Evolutionary conservation across 2,797 vertebrate genomes (phyloP), one percentile per base, ranked within the genome.

Genomic region (Chelonia mydas): DNA sequence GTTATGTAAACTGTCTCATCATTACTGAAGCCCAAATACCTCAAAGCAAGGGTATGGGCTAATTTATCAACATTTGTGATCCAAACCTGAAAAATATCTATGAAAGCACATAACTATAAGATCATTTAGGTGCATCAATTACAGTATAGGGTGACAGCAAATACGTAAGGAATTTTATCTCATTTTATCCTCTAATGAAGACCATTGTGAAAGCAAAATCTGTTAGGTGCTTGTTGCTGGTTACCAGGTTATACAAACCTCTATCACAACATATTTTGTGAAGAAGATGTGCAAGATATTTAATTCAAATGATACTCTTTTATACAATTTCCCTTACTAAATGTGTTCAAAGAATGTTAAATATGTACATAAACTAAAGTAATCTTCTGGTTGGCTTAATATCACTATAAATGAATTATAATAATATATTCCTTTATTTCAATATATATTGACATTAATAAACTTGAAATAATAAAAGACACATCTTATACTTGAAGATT

Each of bases 401-500:
- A 96, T 94, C 91, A 94, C 74, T 94, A 94, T 96, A 97, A 86
- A 97, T 97, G 88, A 92, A 91, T 95, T 96, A 72, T 97, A 96
- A 83, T 82, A 27, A 88, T 86, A 23, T 84, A 74, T 92, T 96
- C 94, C 97, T 97, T 97, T 89, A 87, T 96, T 97, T 96, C 94
- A 97, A 37, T 95, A 92, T 96, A 91, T 98, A 59, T 96, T 96
- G 95, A 87, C 87, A 76, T 79, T 94, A 95, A 93, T 92, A 88
- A 81, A 83, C 96, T 89, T 94, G 90, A 87, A 88, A 76, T 77
- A 97, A 81, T 86, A 94, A 92, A 92, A 96, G 92, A 88, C 88
- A 82, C 0, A 23, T 45, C 84, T 33, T 31, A 92, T 28, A 86
- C 55, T 97, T 77, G 9, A 84, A 95, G 81, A 55, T 94, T 88